Base-by-base conservation (phyloP, 2,888 invertebrate species). In the Doris montereyensis region DNA sequence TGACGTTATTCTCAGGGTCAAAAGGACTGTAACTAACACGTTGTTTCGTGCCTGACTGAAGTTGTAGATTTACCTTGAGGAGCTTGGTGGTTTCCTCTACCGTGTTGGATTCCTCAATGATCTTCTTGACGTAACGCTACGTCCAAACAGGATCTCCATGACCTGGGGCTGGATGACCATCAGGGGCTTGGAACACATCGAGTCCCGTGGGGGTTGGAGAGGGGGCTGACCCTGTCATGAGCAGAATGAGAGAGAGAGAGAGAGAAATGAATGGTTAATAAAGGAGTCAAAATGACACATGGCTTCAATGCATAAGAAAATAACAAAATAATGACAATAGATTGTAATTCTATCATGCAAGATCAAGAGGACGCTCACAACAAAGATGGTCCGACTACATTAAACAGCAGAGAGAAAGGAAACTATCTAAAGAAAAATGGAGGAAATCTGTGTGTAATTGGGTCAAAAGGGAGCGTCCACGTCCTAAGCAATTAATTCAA, bases 61-160 rank as follows among this genome's bases (percentile, higher is more conserved):
- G 17, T 4, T 4, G 21, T 32, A 4, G 1, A 17, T 86, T 76
- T 84, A 91, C 91, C 87, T 89, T 89, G 68, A 98, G 92, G 81
- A 98, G 92, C 89, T 96, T 95, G 67, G 97, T 94, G 2, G 96
- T 96, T 84, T 98, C 98, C 84, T 98, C 98, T 72, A 96, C 95
- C 65, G 95, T 95, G 91, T 96, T 97, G 68, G 96, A 96, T 89
- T 98, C 98, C 92, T 98, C 98, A 21, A 98, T 96, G 65, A 98
- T 93, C 92, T 98, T 98, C 91, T 98, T 98, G 89, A 98, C 95
- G 90, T 90, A 90, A 95, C 95, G 86, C 95, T 94, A 88, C 95
- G 93, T 86, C 94, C 95, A 90, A 96, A 97, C 78, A 98, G 94
- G 86, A 96, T 94, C 85, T 97, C 97, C 57, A 94, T 94, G 81